A percentile compares a stretch with the other conserved stretches of the same genome.
phyloP scores from a whole-genome alignment of 2,113 vertebrate genomes.

The Pogona vitticeps region DNA sequence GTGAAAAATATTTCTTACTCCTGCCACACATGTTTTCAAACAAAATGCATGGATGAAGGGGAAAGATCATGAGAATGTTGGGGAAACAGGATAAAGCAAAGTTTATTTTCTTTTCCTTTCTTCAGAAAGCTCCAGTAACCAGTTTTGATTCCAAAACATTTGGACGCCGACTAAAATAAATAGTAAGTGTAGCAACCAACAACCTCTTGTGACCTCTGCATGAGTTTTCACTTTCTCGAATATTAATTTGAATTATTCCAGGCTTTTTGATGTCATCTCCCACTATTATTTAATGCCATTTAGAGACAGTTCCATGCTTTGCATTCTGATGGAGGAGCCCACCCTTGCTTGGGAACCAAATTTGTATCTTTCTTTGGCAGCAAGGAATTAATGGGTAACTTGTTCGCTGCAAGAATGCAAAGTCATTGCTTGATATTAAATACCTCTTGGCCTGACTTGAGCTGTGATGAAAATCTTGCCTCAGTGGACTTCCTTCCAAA shows the following conservation, averaged over 20 bases:
- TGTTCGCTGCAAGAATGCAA: not conserved
- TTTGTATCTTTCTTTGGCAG: not conserved
- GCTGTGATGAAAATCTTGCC: too few relatives aligned
- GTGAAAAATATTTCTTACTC: not conserved
- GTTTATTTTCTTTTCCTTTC: conserved; percentile 54
- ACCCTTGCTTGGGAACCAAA: conserved; percentile 21
- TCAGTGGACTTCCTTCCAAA: not conserved
- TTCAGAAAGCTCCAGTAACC: not conserved
- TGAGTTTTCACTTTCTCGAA: conserved; percentile 44
- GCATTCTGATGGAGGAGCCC: conserved; percentile 37
- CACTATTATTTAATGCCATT: conserved; percentile 38
- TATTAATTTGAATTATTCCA: conserved; percentile 28
- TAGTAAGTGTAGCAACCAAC: conserved; percentile 36
- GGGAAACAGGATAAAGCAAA: conserved; percentile 49
- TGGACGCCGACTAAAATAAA: conserved; percentile 43
- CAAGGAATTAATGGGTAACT: not conserved
- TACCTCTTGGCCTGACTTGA: not conserved
- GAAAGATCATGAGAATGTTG: not conserved
- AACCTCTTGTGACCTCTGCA: conserved; percentile 32
- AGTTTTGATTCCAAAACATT: conserved; percentile 53
- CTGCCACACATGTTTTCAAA: not conserved
- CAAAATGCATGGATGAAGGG: too few relatives aligned
- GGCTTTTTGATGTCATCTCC: conserved; percentile 40
- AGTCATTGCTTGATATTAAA: not conserved
- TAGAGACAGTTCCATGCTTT: conserved; percentile 15